Base-by-base conservation (phyloP, 2,888 invertebrate species). In the Epirrhoe alternata region DNA sequence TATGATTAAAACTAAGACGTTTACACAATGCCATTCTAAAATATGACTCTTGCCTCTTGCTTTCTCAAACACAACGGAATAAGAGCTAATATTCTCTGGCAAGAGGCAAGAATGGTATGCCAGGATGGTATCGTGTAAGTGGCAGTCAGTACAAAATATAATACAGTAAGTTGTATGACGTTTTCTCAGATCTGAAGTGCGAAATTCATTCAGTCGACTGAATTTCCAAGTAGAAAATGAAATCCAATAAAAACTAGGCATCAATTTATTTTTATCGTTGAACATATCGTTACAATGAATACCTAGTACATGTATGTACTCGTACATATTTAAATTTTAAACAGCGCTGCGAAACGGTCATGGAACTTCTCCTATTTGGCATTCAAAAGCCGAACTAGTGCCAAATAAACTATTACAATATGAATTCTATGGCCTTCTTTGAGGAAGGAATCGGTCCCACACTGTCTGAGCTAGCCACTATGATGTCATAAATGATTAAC, bases 361-460 rank as follows among this genome's bases (percentile, higher is more conserved):
- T 87, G 83, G 91, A 90, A 91, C 90, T 80, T 82, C 82, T 77
- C 80, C 89, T 88, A 87, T 89, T 92, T 92, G 86, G 89, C 89
- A 92, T 92, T 89, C 92, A 86, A 73, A 72, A 77, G 78, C 78
- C 80, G 78, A 80, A 78, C 83, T 80, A 81, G 82, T 86, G 89
- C 92, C 92, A 92, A 92, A 92, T 90, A 88, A 85, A 90, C 83
- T 83, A 89, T 87, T 84, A 91, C 90, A 92, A 92, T 92, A 85
- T 82, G 85, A 86, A 87, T 86, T 85, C 83, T 85, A 79, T 75
- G 75, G 79, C 83, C 85, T 82, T 84, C 84, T 79, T 76, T 72
- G 66, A 73, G 77, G 76, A 84, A 82, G 82, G 45, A 81, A 77
- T 82, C 72, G 87, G 89, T 89, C 87, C 89, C 88, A 89, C 85